These are phyloP conservation scores for Riparia riparia DNA, from an alignment of 2,113 vertebrate species.

Conservation along the genomic window DNA sequence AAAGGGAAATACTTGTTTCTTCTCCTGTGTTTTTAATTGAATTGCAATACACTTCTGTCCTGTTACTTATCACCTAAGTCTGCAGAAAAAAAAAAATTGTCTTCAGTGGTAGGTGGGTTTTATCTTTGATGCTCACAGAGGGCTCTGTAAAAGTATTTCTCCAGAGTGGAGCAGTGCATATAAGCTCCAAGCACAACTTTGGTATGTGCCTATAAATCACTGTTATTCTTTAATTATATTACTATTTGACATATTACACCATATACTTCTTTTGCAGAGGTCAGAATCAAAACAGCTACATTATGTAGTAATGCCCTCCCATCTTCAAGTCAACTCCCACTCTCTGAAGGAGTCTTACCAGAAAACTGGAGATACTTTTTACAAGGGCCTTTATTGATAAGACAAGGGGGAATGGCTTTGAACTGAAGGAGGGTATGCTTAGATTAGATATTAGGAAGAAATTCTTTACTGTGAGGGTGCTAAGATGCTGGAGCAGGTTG, in stretches of 20 bases:
- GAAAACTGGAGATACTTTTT: not conserved
- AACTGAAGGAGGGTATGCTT: not conserved
- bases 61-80: conserved; percentile 14
- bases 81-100: not conserved
- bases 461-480: not conserved
- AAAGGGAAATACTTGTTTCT: conserved; percentile 98
- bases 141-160: not conserved
- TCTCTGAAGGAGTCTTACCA: not conserved
- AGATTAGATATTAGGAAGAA: not conserved
- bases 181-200: not conserved
- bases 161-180: not conserved
- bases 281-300: not conserved
- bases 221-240: not conserved
- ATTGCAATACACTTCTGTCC: not conserved
- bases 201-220: not conserved
- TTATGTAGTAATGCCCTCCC: not conserved
- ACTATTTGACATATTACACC: not conserved
- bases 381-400: not conserved
- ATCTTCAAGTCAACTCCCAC: not conserved
- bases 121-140: not conserved
- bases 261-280: not conserved
- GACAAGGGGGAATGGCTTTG: not conserved
- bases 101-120: not conserved
- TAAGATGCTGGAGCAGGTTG: not conserved
- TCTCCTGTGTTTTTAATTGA: conserved; percentile 85